phyloP scores from a whole-genome alignment of 2,797 vertebrate species.

The Sebastes umbrosus region DNA sequence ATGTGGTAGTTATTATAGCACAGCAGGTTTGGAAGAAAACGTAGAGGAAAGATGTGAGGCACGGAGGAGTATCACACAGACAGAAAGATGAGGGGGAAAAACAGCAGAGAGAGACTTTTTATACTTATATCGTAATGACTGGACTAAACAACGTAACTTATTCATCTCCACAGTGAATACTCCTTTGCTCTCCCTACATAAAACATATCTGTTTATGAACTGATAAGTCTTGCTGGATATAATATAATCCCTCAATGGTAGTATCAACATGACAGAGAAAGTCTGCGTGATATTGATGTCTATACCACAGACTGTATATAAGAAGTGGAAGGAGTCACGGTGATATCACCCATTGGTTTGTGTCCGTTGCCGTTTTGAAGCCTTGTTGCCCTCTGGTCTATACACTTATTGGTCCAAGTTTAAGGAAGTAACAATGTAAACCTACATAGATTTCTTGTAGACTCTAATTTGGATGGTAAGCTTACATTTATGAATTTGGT shows the following conservation, averaged over 20 bases:
- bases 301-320: too few relatives aligned
- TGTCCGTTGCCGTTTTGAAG: too few relatives aligned
- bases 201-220: background rate
- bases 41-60: slow-evolving; percentile 3
- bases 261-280: background rate
- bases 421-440: too few relatives aligned
- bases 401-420: too few relatives aligned
- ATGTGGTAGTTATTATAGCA: slow-evolving; percentile 10
- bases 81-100: background rate
- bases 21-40: slow-evolving; percentile 20
- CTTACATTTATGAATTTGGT: too few relatives aligned
- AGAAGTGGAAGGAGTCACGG: fast-evolving
- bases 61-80: background rate
- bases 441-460: too few relatives aligned
- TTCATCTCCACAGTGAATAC: background rate
- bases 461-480: too few relatives aligned
- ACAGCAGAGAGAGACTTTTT: background rate
- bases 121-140: background rate
- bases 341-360: too few relatives aligned
- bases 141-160: background rate
- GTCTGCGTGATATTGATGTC: background rate
- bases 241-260: background rate
- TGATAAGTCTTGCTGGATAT: background rate
- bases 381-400: too few relatives aligned
- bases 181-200: background rate